Evolutionary conservation across 1,140 invertebrate species (phyloP).

Genomic region (Papilio dardanus): DNA sequence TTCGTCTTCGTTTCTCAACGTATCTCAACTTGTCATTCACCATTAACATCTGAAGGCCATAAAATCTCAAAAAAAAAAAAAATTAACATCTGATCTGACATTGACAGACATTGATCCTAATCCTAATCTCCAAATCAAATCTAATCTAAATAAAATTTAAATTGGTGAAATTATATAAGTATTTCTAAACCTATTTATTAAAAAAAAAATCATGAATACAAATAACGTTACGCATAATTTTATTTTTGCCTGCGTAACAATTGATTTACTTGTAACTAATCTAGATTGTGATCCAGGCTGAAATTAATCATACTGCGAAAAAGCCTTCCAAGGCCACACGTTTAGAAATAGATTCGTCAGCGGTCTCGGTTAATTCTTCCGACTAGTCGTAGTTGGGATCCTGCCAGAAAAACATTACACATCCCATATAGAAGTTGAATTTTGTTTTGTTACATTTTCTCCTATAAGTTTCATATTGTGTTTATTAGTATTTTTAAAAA

Average conservation of each 20-base stretch:
- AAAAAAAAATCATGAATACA: neutral
- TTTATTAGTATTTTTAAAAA: conserved; percentile 8
- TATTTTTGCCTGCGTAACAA: neutral
- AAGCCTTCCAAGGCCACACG: conserved; percentile 31
- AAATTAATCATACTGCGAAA: conserved; percentile 6
- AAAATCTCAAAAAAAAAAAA: neutral
- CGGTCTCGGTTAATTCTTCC: conserved; percentile 17
- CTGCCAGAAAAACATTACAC: conserved; percentile 29
- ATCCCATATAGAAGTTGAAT: neutral
- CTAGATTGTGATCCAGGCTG: neutral
- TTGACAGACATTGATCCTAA: neutral
- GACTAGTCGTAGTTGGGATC: conserved; percentile 15
- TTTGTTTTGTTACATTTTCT: conserved; percentile 1
- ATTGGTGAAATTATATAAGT: neutral
- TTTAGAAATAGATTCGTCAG: conserved; percentile 30
- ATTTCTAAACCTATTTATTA: neutral
- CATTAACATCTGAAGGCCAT: neutral
- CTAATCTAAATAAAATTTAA: neutral
- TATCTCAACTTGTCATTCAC: too few relatives aligned
- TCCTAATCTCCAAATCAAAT: too few relatives aligned
- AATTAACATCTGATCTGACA: too few relatives aligned
- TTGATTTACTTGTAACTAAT: neutral
- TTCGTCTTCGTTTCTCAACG: too few relatives aligned
- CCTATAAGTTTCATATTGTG: neutral
- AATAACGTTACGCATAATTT: neutral